phyloP scores from a whole-genome alignment of 1,140 invertebrate genomes.

The Drosophila nigrodunni region DNA sequence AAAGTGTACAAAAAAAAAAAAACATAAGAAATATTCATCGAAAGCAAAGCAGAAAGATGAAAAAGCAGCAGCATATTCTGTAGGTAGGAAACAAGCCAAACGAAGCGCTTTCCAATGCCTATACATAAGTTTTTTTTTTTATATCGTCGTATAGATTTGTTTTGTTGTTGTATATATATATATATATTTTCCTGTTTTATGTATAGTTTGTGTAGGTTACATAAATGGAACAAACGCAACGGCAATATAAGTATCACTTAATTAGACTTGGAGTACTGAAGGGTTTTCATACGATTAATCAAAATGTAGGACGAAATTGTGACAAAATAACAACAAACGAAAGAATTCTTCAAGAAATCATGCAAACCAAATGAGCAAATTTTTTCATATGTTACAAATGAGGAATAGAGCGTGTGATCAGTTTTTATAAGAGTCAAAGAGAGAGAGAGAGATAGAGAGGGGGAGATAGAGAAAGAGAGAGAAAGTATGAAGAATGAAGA shows the following conservation, averaged over 20 bases:
- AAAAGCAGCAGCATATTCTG: constrained; percentile 59
- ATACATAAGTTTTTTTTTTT: constrained; percentile 30
- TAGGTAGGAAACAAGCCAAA: constrained; percentile 52
- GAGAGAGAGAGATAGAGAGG: constrained; percentile 26
- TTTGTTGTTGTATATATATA: constrained; percentile 8
- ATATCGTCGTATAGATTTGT: no score
- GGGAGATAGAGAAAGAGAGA: constrained; percentile 12
- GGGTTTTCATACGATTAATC: constrained; percentile 5
- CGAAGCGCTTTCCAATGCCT: constrained; percentile 45
- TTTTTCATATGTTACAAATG: constrained; percentile 27
- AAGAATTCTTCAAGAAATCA: constrained; percentile 26
- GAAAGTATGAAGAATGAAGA: constrained; percentile 9
- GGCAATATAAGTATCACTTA: constrained; percentile 16
- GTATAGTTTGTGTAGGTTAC: not conserved
- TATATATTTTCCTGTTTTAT: constrained; percentile 25
- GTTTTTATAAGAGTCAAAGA: constrained; percentile 14
- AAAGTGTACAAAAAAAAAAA: constrained; percentile 20
- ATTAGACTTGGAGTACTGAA: not conserved
- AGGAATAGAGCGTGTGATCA: constrained; percentile 6
- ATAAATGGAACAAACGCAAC: constrained; percentile 26
- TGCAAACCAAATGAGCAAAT: constrained; percentile 23
- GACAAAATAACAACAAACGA: constrained; percentile 9
- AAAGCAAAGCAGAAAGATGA: constrained; percentile 21
- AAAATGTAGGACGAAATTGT: constrained; percentile 17
- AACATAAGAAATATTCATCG: constrained; percentile 9